Base-by-base conservation (phyloP, 2,888 invertebrate species). In the Hydriomena furcata region DNA sequence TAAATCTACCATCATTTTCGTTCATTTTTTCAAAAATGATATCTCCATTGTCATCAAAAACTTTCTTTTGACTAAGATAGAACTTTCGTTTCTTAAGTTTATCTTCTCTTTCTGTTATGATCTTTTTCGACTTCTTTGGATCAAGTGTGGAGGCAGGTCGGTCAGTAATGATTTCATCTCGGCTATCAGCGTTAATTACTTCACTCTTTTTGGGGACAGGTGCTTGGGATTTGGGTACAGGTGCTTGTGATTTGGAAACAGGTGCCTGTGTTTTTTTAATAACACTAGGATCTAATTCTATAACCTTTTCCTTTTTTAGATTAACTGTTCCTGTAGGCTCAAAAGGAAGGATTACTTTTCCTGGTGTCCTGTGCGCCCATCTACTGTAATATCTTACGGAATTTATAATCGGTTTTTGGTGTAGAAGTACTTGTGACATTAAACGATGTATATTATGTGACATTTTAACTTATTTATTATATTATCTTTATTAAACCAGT, bases 1-100 rank as follows among this genome's bases (percentile, higher is more conserved):
- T 91, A 36, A 94, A 73, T 57, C 90, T 70, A 0, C 91, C 81
- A 83, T 94, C 94, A 70, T 93, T 92, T 38, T 93, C 86, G 35
- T 91, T 87, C 45, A 94, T 80, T 71, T 93, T 94, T 37, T 91
- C 91, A 71, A 92, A 94, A 47, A 93, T 82, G 44, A 93, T 78
- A 61, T 92, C 90, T 46, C 91, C 91, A 48, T 90, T 82, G 48
- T 88, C 79, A 74, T 91, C 86, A 68, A 92, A 91, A 1, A 91
- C 83, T 64, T 91, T 91, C 61, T 84, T 67, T 62, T 87, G 75
- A 41, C 73, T 76, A 2, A 82, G 64, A 70, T 78, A 79, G 62
- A 83, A 79, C 42, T 78, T 77, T 41, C 70, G 73, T 56, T 82
- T 81, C 50, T 78, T 76, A 13, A 78, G 43, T 50, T 76, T 73